These are phyloP conservation scores for Virgularia gustaviana DNA, from an alignment of 92 coral and sea anemone species.

Conservation along the genomic window DNA sequence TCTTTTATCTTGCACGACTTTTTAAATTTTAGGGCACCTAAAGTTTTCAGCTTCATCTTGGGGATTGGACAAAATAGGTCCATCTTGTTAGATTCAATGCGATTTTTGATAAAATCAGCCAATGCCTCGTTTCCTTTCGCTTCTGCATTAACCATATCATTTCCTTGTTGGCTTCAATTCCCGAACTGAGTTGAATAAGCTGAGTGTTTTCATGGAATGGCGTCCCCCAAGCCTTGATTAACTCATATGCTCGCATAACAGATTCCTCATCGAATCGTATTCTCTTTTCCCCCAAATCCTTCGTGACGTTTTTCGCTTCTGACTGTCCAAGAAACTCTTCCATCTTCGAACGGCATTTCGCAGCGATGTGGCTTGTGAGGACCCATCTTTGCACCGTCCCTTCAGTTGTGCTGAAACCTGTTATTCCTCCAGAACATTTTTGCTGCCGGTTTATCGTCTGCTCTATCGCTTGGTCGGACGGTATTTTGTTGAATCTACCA, in stretches of 20 bases:
- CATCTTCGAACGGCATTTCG: background rate
- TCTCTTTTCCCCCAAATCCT: background rate
- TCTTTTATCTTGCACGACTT: background rate
- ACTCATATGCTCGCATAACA: constrained; percentile 1
- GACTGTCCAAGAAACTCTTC: constrained; percentile 3
- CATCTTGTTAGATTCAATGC: constrained; percentile 1
- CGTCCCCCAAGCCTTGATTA: constrained; percentile 5
- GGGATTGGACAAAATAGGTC: constrained; percentile 17
- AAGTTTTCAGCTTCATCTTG: constrained; percentile 22
- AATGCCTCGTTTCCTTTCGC: constrained; percentile 14
- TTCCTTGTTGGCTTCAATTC: constrained; percentile 10
- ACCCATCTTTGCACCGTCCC: constrained; percentile 7
- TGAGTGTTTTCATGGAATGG: background rate
- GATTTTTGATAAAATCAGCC: constrained; percentile 1
- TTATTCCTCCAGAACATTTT: constrained; percentile 11
- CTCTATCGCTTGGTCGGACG: constrained; percentile 17
- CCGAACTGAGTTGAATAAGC: constrained; percentile 5
- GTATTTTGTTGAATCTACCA: background rate
- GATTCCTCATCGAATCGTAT: constrained; percentile 9
- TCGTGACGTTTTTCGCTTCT: background rate
- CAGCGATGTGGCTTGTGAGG: constrained; percentile 7
- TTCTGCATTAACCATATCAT: constrained; percentile 12
- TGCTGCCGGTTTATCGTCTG: constrained; percentile 9
- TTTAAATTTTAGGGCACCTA: constrained; percentile 1
- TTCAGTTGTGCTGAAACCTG: background rate